Base-by-base conservation (phyloP, 1,140 invertebrate genomes). In the Cyphomyrmex costatus region DNA sequence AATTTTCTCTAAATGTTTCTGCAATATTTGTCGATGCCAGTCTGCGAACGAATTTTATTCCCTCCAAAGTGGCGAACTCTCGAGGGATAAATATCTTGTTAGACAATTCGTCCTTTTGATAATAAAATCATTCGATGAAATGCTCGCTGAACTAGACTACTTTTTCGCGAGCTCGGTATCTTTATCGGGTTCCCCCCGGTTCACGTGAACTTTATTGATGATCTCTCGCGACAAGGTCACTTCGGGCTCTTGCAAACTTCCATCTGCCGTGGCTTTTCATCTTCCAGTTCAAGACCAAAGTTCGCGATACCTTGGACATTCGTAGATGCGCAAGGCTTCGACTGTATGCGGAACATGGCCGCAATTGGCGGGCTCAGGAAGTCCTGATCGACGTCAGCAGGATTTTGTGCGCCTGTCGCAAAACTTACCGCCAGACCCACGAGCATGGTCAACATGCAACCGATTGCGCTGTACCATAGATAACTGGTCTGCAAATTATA, bases 401-500 rank as follows among this genome's bases (percentile, higher is more conserved):
- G 95, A 90, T 97, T 94, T 83, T 96, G 94, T 8, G 93, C 89
- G 3, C 96, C 96, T 7, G 98, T 97, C 0, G 97, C 86, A 1
- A 97, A 95, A 63, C 98, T 98, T 1, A 98, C 96, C 0, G 97
- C 46, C 42, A 97, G 92, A 1, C 98, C 98, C 16, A 97, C 94
- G 3, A 97, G 85, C 36, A 98, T 94, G 0, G 98, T 98, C 0
- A 97, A 94, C 0, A 96, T 85, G 65, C 96, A 97, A 1, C 97
- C 98, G n/a, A 98, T 96, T 36, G 96, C 96, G n/a, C 97, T 97
- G 92, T 97, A 97, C 97, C 97, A 98, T 87, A 98, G 94, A 93
- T 97, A 98, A 42, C 97, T 97, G 63, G 97, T 94, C 92, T 96
- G 94, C n/a, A 65, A 77, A 56, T 33, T 2, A 53, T 66, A 42